Evolutionary conservation across 2,888 invertebrate species (phyloP), one percentile per base, ranked within the genome.

Genomic region (Oxycera nigricornis): DNA sequence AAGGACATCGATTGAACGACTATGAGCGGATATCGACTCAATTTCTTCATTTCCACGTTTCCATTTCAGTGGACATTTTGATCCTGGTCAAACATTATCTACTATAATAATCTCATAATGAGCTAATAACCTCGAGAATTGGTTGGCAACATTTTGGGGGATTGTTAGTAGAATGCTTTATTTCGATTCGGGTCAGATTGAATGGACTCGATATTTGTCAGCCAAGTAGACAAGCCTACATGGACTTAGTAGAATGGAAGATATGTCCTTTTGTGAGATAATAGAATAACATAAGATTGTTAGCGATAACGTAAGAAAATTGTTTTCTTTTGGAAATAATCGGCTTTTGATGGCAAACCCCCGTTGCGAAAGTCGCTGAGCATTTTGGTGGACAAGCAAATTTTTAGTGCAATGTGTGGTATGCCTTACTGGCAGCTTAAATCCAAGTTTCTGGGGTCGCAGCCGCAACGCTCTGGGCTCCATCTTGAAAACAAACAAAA

Each of bases 81-180:
- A 75, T 72, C 67, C 65, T 14, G 55, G 65, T 39, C 73, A 50
- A 41, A 52, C 72, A 72, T 73, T 75, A 75, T 75, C 75, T 55
- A 24, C 55, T 57, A 61, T 57, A 73, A 75, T 75, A 75, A 75
- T 75, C 75, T 75, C 73, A 73, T 75, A 75, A 75, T 75, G 75
- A 75, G 73, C 75, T 75, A 73, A 75, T 74, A 75, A 75, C 70
- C 73, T 72, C 73, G 73, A 73, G 68, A 73, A 73, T 73, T 73
- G 68, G 75, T 68, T 70, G 20, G 70, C 31, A 70, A 73, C 73
- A 73, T 73, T n/a, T 65, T 73, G 75, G 28, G 57, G 75, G 67
- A 41, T 70, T 70, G 70, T 70, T 70, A 55, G 70, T 55, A 55
- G 55, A 65, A 65, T 65, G 35, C 30, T 65, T 65, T 41, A 65